Percentiles rank a stretch among this genome's conserved stretches.
phyloP scores from a whole-genome alignment of 1,140 invertebrate species.

The Zaprionus ornatus region DNA sequence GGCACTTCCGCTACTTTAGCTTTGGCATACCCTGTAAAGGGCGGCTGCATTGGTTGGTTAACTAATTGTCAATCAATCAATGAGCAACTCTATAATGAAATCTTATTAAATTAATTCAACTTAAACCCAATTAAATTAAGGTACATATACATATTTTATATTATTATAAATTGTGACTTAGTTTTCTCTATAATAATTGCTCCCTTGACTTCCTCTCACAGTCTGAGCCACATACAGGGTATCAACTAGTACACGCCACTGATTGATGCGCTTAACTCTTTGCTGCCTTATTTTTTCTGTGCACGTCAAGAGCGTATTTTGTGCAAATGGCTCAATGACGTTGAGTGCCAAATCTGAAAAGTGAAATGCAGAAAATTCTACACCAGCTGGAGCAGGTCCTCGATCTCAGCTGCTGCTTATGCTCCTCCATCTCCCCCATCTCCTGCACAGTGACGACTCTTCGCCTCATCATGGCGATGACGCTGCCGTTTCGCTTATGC shows the following conservation, averaged over 20 bases:
- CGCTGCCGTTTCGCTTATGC: slow-evolving; percentile 13
- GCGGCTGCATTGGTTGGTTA: not conserved
- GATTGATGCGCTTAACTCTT: not conserved
- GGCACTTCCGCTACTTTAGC: not conserved
- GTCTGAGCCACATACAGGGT: not conserved
- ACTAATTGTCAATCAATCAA: not conserved
- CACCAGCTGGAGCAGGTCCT: slow-evolving; percentile 3
- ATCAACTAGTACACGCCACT: not conserved
- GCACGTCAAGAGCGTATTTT: slow-evolving; percentile 42
- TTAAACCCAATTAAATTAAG: too few species aligned
- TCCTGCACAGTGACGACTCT: not conserved
- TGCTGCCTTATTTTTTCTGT: slow-evolving; percentile 1
- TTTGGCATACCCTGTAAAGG: not conserved
- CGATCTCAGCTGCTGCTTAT: slow-evolving; percentile 8
- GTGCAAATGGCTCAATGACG: slow-evolving; percentile 53
- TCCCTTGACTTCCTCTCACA: not conserved
- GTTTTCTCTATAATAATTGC: not conserved
- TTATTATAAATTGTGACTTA: too few species aligned
- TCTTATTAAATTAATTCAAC: too few species aligned
- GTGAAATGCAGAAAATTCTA: slow-evolving; percentile 47
- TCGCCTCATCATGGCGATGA: slow-evolving; percentile 26
- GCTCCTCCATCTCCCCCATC: not conserved
- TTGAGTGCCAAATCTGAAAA: slow-evolving; percentile 51
- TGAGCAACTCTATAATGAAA: not conserved
- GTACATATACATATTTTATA: not conserved